phyloP scores from a whole-genome alignment of 2,797 vertebrate genomes.

The Lates japonicus region DNA sequence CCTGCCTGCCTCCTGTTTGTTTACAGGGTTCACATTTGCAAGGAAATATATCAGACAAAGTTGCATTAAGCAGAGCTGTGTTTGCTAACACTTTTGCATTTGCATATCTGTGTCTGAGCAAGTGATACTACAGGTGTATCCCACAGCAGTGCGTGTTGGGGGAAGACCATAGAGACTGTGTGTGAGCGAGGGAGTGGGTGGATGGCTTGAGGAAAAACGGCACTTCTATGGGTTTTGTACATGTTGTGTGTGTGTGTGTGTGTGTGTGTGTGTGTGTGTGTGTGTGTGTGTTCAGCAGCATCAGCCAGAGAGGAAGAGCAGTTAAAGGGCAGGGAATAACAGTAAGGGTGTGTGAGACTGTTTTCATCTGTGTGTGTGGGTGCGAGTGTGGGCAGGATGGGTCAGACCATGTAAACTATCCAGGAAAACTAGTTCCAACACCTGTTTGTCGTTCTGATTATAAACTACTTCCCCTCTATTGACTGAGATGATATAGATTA shows the following conservation, averaged over 20 bases:
- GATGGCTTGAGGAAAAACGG: constrained; percentile 1
- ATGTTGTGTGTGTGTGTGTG: not conserved
- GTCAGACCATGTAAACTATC: constrained; percentile 37
- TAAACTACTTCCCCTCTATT: constrained; percentile 19
- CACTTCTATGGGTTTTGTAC: not conserved
- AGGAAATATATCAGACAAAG: not conserved
- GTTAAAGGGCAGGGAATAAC: constrained; percentile 49
- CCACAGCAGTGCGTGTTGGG: not conserved
- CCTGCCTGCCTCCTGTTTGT: not conserved
- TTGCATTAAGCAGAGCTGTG: constrained; percentile 17
- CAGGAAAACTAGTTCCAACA: constrained; percentile 40
- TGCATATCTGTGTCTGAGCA: constrained; percentile 14
- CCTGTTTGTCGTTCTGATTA: constrained; percentile 13
- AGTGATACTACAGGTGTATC: constrained; percentile 10
- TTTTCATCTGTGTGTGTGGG: not conserved
- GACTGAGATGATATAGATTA: not conserved
- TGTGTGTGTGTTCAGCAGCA: not conserved
- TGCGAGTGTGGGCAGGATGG: constrained; percentile 35
- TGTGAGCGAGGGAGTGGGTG: constrained; percentile 11
- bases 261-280: not conserved
- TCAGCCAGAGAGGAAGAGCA: constrained; percentile 26
- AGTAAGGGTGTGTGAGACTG: not conserved
- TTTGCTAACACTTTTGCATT: constrained; percentile 17
- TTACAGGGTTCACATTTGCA: not conserved
- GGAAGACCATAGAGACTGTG: constrained; percentile 16